Base-by-base conservation (phyloP, 2,797 vertebrate genomes). In the Choloepus didactylus region DNA sequence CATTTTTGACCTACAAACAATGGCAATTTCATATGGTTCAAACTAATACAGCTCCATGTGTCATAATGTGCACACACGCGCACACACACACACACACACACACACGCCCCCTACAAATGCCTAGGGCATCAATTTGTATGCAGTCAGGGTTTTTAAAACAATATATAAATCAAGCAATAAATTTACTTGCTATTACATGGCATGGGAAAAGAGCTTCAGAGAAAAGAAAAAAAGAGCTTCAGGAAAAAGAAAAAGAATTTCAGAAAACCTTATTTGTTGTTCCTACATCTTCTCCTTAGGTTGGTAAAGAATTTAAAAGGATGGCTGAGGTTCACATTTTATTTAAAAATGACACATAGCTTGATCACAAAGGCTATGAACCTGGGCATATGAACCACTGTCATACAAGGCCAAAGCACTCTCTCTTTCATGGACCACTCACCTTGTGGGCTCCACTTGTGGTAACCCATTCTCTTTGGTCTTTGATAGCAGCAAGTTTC, bases 361-460 rank as follows among this genome's bases (percentile, higher is more conserved):
- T 54, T 66, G 60, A 44, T 21, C 44, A 1, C 10, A 41, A 15
- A 31, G 49, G 23, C 59, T n/a, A 44, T 44, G 21, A 62, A 41
- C 27, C 5, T 49, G 21, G 35, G n/a, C 5, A 5, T 6, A 9
- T 18, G 25, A 29, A 9, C 7, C 4, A 11, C 1, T 14, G 12
- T 4, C 64, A 4, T 0, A 0, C 4, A 31, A 29, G 83, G 38
- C 2, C 46, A 67, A 95, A 9, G 44, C 4, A 89, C 16, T 0
- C 38, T 9, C 38, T 60, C 62, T 59, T 87, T 46, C 51, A 49
- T 27, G 73, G 54, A 67, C 62, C n/a, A 94, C 97, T 97, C 97
- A 99, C 99, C 98, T 98, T 99, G 97, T 99, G 99, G 86, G 98
- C 99, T 79, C 98, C 99, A 4, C 98, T 99, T 86, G 98, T 77